Base-by-base conservation (phyloP, 92 coral and sea anemone species). In the Zoanthus sociatus region DNA sequence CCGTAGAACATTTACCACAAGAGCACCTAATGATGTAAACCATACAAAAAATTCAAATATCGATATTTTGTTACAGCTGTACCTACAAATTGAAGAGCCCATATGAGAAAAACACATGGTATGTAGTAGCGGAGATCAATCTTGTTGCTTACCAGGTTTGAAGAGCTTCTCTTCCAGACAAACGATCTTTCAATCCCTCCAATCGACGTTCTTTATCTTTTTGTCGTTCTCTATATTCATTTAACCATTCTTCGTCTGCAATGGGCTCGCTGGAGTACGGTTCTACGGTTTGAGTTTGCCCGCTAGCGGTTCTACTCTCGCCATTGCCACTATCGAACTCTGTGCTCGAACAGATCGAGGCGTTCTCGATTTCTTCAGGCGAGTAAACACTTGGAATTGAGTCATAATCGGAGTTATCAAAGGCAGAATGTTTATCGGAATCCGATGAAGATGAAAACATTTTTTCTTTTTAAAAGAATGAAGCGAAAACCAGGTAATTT, bases 1-100 rank as follows among this genome's bases (percentile, higher is more conserved):
- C 76, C 9, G 78, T 73, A 26, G 58, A 26, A 55, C 93, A 87
- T 26, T 87, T 81, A 9, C 73, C 46, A 69, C 73, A 69, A 69
- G 73, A 69, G 73, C 74, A 69, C 74, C 74, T 30, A 69, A 69
- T 44, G 17, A 69, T 69, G 7, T 69, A 69, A 69, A 69, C 3
- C 74, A 69, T 69, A 30, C 47, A 69, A 69, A 12, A 30, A 69
- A 31, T 69, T 3, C 46, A 69, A 5, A 0, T 6, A 69, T 30
- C 74, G 74, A 69, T 30, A 69, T 32, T 69, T 69, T 31, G 74
- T 69, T 69, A 69, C 10, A 69, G 74, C 31, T 69, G 10, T 10
- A 26, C 46, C 46, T 10, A 69, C 74, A 69, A 69, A 69, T 18
- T 69, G 74, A 69, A 26, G 17, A 69, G 46, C 74, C 74, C 8